Conservation (phyloP, 37 sponge, comb jelly and placozoan species). For the Theonella swinhoei region DNA sequence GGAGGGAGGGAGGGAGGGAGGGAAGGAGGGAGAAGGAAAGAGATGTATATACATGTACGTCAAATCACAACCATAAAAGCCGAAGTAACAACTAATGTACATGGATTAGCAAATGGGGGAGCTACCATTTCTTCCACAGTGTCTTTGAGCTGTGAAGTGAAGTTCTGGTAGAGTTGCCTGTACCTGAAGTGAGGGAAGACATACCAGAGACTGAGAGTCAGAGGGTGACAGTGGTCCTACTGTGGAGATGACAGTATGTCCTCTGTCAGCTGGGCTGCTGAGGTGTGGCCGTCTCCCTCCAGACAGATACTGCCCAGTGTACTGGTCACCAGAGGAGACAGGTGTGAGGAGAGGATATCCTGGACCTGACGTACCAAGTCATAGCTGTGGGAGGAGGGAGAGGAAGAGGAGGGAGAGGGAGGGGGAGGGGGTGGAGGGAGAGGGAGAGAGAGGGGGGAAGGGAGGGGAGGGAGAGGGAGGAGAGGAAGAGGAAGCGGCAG, state of each 20-base stretch:
- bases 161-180: slow-evolving; percentile 15
- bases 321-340: background rate
- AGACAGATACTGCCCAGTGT: background rate
- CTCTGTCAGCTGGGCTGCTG: background rate
- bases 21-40: slow-evolving; percentile 30
- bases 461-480: background rate
- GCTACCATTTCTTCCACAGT: slow-evolving; percentile 61
- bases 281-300: background rate
- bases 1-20: background rate
- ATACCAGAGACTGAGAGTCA: too few relatives aligned
- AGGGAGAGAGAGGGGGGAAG: background rate
- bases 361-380: background rate
- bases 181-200: slow-evolving; percentile 26
- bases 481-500: background rate
- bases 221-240: background rate
- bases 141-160: slow-evolving; percentile 30
- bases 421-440: background rate
- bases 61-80: too few relatives aligned
- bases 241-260: background rate
- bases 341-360: background rate
- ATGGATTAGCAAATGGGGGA: too few relatives aligned
- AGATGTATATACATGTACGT: too few relatives aligned
- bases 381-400: background rate
- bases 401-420: background rate
- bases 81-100: too few relatives aligned